Evolutionary conservation across 2,797 vertebrate species (phyloP).

Genomic region (Ambastaia sidthimunki): DNA sequence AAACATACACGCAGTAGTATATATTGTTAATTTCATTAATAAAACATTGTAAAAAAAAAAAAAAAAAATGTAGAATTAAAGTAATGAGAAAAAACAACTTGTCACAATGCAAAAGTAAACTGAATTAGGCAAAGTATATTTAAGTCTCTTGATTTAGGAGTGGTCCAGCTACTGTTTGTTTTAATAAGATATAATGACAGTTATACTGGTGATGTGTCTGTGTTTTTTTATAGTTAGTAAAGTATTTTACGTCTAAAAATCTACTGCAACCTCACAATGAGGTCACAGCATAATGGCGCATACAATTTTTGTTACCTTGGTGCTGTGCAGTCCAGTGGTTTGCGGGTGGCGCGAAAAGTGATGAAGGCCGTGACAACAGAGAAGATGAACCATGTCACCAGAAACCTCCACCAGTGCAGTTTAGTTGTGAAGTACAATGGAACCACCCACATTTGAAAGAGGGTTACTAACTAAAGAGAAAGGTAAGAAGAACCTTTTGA

Average conservation of each 20-base stretch:
- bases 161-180: no score
- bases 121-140: no score
- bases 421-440: conserved; percentile 98
- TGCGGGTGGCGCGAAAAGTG: conserved; percentile 92
- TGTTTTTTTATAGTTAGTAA: background rate
- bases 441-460: conserved; percentile 99
- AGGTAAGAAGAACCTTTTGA: no score
- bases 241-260: background rate
- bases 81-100: no score
- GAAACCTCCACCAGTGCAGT: conserved; percentile 97
- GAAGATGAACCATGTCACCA: conserved; percentile 93
- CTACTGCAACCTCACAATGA: background rate
- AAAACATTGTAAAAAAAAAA: no score
- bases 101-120: background rate
- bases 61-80: no score
- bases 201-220: background rate
- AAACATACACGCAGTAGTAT: background rate
- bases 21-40: background rate
- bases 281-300: background rate
- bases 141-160: no score
- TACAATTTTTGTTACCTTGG: conserved; percentile 82
- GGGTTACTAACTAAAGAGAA: conserved; percentile 88
- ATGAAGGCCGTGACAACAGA: conserved; percentile 93
- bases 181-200: no score
- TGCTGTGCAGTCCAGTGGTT: conserved; percentile 92